Conservation (phyloP, 2,888 invertebrate genomes). For the Standfussiana lucernea region DNA sequence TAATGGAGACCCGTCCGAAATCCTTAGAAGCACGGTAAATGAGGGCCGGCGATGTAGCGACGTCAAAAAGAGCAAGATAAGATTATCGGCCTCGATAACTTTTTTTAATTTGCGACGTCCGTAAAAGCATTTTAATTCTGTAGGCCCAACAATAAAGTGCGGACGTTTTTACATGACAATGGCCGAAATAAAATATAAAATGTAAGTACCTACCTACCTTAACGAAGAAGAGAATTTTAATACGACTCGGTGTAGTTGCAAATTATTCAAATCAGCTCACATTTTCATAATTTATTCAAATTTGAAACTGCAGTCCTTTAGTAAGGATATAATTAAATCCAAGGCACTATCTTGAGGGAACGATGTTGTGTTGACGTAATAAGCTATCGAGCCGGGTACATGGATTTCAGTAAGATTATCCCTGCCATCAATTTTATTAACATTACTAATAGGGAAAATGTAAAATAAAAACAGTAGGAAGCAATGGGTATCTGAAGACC, state of each 20-base stretch:
- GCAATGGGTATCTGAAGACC: not conserved
- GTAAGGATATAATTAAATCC: slow-evolving; percentile 57
- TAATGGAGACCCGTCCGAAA: slow-evolving; percentile 87
- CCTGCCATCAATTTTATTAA: slow-evolving; percentile 41
- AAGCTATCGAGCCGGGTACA: slow-evolving; percentile 37
- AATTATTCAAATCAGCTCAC: slow-evolving; percentile 56
- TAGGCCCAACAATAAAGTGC: slow-evolving; percentile 39
- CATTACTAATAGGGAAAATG: slow-evolving; percentile 8
- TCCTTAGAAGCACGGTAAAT: slow-evolving; percentile 84
- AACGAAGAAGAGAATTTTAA: slow-evolving; percentile 40
- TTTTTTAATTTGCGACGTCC: slow-evolving; percentile 76
- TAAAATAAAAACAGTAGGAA: slow-evolving; percentile 30
- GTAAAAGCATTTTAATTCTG: slow-evolving; percentile 69
- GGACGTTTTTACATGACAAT: slow-evolving; percentile 47
- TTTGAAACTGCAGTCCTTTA: slow-evolving; percentile 40
- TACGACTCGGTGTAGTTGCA: slow-evolving; percentile 31
- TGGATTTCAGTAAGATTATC: slow-evolving; percentile 40
- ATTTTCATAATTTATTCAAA: slow-evolving; percentile 65
- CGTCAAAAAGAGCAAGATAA: slow-evolving; percentile 79
- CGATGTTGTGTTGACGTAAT: slow-evolving; percentile 37
- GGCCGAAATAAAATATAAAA: slow-evolving; percentile 21
- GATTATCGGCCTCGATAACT: slow-evolving; percentile 78
- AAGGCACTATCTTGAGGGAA: slow-evolving; percentile 36
- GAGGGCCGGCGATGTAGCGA: slow-evolving; percentile 76
- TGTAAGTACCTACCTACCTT: not conserved